A percentile compares a stretch with the other conserved stretches of the same genome.
Evolutionary conservation across 2,113 vertebrate species (phyloP).

Genomic region (Chrysemys picta): DNA sequence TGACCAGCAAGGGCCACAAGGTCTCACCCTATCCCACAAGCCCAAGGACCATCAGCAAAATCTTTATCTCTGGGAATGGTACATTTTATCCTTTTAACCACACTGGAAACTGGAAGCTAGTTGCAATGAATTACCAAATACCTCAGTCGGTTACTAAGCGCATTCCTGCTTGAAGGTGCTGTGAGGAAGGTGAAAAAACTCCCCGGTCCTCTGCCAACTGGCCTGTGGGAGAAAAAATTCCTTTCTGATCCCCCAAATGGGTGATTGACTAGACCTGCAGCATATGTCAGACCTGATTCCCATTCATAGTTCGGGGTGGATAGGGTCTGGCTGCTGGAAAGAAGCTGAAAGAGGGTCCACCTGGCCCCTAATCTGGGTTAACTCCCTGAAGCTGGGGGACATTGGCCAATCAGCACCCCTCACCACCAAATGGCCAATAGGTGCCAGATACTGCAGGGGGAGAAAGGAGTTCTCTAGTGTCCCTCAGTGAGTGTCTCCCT

Average conservation of each 20-base stretch:
- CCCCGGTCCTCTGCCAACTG: neutral
- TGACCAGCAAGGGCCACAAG: neutral
- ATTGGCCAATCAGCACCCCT: neutral
- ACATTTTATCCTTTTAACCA: neutral
- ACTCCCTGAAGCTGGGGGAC: neutral
- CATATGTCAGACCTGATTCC: neutral
- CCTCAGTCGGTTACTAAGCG: neutral
- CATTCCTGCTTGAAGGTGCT: neutral
- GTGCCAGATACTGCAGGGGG: neutral
- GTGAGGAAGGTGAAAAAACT: neutral
- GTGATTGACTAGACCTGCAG: neutral
- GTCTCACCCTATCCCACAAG: neutral
- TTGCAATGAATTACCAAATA: neutral
- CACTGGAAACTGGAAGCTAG: neutral
- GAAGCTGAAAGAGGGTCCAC: neutral
- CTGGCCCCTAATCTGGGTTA: neutral
- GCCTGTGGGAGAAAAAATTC: neutral
- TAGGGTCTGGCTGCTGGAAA: neutral
- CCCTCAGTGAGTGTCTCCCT: neutral
- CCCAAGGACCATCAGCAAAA: neutral
- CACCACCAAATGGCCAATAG: neutral
- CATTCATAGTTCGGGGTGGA: neutral
- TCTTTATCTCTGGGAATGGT: neutral
- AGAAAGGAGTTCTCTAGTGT: neutral
- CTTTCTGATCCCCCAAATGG: neutral